These are phyloP conservation scores for Aphelocoma coerulescens DNA, from an alignment of 2,113 vertebrate species.

Conservation along the genomic window DNA sequence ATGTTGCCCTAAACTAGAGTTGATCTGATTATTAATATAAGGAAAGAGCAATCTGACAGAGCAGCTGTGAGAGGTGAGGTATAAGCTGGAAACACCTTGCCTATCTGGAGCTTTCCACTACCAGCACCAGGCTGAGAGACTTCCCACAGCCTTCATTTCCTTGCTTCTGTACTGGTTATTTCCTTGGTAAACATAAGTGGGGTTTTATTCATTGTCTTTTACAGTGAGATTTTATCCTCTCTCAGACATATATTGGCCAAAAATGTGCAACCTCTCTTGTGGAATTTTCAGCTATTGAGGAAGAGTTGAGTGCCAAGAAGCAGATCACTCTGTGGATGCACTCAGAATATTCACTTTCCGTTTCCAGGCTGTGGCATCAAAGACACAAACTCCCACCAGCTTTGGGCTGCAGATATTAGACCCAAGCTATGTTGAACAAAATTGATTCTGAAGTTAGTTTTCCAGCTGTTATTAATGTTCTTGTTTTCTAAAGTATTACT, in stretches of 20 bases:
- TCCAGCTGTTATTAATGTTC: conserved; percentile 9
- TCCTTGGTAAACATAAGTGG: not conserved
- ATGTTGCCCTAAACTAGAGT: not conserved
- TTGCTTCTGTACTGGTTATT: not conserved
- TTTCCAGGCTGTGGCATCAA: not conserved
- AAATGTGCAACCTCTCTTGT: not conserved
- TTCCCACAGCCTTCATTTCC: not conserved
- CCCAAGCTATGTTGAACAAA: not conserved
- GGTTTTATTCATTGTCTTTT: not conserved
- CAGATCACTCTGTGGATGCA: not conserved
- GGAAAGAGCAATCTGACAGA: not conserved
- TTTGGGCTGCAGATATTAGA: not conserved
- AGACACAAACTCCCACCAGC: not conserved
- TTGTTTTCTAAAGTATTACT: conserved; percentile 18
- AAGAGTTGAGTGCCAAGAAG: not conserved
- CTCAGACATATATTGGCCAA: not conserved
- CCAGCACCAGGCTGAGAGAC: not conserved
- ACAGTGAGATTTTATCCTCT: not conserved
- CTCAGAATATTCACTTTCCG: not conserved
- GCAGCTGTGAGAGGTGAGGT: not conserved
- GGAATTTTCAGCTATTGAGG: not conserved
- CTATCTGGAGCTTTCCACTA: not conserved
- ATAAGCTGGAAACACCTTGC: not conserved
- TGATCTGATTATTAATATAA: not conserved
- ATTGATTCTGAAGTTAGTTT: not conserved